phyloP scores from a whole-genome alignment of 2,113 vertebrate species.

The Pterocles gutturalis region DNA sequence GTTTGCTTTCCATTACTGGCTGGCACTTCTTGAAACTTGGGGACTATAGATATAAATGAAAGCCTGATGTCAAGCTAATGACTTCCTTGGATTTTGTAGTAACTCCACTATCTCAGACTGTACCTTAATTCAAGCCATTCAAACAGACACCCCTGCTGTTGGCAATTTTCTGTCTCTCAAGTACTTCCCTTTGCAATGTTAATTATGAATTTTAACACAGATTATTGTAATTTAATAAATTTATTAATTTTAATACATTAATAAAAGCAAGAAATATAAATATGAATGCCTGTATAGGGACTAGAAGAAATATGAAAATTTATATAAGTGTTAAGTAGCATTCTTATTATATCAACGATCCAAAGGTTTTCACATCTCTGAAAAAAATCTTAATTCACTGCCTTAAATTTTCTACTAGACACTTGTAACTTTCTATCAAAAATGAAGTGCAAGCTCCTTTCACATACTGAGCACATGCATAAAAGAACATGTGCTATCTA shows the following conservation, averaged over 20 bases:
- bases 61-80: neutral
- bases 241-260: neutral
- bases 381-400: neutral
- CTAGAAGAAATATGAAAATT: neutral
- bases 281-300: neutral
- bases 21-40: neutral
- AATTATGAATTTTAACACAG: neutral
- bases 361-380: neutral
- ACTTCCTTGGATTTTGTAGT: neutral
- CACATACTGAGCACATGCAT: neutral
- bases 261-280: neutral
- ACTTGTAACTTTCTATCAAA: neutral
- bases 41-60: neutral
- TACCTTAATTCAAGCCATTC: neutral
- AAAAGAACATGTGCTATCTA: conserved; percentile 41
- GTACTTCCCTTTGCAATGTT: neutral
- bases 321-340: neutral
- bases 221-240: neutral
- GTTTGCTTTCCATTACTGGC: neutral
- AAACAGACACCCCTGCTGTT: neutral
- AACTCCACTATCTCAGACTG: neutral
- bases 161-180: neutral
- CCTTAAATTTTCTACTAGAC: conserved; percentile 10
- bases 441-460: neutral
- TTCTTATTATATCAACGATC: neutral